Base-by-base conservation (phyloP, 2,888 invertebrate genomes). In the Rhamnusium bicolor region DNA sequence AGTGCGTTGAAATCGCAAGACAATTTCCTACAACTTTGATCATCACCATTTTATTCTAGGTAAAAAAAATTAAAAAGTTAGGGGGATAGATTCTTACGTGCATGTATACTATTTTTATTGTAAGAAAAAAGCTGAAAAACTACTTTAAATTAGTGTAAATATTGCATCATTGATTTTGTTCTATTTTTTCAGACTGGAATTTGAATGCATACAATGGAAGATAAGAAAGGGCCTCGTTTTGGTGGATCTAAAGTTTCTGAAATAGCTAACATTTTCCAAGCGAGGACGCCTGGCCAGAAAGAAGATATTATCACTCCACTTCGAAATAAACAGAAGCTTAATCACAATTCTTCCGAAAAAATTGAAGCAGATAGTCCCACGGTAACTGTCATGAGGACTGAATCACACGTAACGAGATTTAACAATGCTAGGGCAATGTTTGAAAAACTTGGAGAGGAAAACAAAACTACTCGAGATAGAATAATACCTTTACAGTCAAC, bases 351-450 rank as follows among this genome's bases (percentile, higher is more conserved):
- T 46, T 40, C 76, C 8, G 79, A 81, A 27, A 82, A 80, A 61
- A 51, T 77, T 46, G 80, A 81, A 12, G 76, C 76, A 19, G 84
- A 83, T 19, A 87, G 80, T 85, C 79, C 85, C 1, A 77, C 76
- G 10, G 94, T 93, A 47, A 93, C 94, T 10, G 94, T 95, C 56
- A 95, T 94, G 73, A 91, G 96, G 76, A 95, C 96, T 16, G 96
- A 96, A 89, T 96, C 96, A 84, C 96, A 96, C 86, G 92, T 96
- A 83, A 94, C 96, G n/a, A 71, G 77, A 14, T 97, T 97, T 87
- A 96, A 97, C 87, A 96, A 95, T 87, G 97, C 97, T 1, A 91
- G 96, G 76, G 97, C 97, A 51, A 90, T 97, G 70, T 97, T 97
- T 87, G 97, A 97, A 87, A 96, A 96, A 85, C 90, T 97, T 78